Conservation (phyloP, 2,113 vertebrate genomes). For the Alethe diademata region DNA sequence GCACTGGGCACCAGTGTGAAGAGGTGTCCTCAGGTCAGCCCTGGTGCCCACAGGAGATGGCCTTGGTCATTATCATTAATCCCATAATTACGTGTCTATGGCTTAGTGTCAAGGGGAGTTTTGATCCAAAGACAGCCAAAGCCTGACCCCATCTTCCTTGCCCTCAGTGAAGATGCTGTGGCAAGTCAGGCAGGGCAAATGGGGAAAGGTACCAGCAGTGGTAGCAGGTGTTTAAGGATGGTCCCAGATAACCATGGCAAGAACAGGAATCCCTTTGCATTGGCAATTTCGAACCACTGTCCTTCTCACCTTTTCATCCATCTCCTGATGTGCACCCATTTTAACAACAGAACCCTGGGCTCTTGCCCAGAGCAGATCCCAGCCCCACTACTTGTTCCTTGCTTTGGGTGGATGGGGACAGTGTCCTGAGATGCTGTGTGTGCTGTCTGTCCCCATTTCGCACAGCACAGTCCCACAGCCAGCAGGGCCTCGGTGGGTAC, state of each 20-base stretch:
- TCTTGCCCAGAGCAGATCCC: background rate
- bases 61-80: background rate
- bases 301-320: background rate
- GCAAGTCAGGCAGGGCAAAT: background rate
- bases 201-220: background rate
- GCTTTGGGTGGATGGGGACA: background rate
- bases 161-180: background rate
- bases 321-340: background rate
- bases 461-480: background rate
- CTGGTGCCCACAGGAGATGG: background rate
- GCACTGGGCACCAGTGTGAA: background rate
- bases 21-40: background rate
- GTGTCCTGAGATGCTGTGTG: background rate
- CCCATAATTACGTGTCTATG: fast-evolving
- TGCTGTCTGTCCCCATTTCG: fast-evolving
- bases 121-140: background rate
- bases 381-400: background rate
- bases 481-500: fast-evolving
- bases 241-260: background rate
- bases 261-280: background rate
- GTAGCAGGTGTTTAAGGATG: background rate
- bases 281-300: background rate
- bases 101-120: background rate
- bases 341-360: background rate
- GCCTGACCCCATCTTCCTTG: background rate